Percentiles rank a stretch among this genome's conserved stretches.
Evolutionary conservation across 2,797 vertebrate species (phyloP).

Genomic region (Notoglanidium macrostoma): DNA sequence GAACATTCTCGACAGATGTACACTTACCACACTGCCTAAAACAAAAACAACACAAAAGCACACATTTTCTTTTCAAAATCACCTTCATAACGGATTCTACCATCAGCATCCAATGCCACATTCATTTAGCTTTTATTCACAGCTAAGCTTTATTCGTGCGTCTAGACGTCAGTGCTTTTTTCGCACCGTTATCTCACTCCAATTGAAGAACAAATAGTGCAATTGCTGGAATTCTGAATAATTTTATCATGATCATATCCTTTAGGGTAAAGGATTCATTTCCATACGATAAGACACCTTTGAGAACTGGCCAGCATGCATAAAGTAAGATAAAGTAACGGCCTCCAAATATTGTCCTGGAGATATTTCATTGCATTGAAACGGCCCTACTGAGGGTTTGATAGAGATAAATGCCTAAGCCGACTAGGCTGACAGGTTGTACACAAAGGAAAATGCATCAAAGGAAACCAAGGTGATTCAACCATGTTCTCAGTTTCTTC

Average conservation of each 20-base stretch:
- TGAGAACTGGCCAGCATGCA: slow-evolving; percentile 17
- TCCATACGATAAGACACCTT: slow-evolving; percentile 38
- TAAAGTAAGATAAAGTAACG: slow-evolving; percentile 35
- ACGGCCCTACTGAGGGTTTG: slow-evolving; percentile 25
- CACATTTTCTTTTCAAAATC: not conserved
- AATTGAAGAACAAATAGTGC: slow-evolving; percentile 13
- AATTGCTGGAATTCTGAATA: not conserved
- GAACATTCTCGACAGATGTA: not conserved
- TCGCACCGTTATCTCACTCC: not conserved
- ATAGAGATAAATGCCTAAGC: slow-evolving; percentile 36
- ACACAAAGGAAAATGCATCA: slow-evolving; percentile 32
- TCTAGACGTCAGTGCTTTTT: not conserved
- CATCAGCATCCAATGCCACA: not conserved
- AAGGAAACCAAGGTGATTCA: slow-evolving; percentile 24
- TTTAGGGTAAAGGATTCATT: slow-evolving; percentile 46
- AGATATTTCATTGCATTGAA: slow-evolving; percentile 21
- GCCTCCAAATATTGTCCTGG: slow-evolving; percentile 37
- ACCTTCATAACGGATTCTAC: not conserved
- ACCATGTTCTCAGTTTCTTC: slow-evolving; percentile 9
- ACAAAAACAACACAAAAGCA: not conserved
- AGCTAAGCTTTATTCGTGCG: not conserved
- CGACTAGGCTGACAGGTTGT: slow-evolving; percentile 24
- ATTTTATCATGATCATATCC: slow-evolving; percentile 27
- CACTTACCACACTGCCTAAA: not conserved
- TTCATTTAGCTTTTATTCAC: not conserved